Evolutionary conservation across 2,888 invertebrate genomes (phyloP).

Genomic region (Nomada fucata): DNA sequence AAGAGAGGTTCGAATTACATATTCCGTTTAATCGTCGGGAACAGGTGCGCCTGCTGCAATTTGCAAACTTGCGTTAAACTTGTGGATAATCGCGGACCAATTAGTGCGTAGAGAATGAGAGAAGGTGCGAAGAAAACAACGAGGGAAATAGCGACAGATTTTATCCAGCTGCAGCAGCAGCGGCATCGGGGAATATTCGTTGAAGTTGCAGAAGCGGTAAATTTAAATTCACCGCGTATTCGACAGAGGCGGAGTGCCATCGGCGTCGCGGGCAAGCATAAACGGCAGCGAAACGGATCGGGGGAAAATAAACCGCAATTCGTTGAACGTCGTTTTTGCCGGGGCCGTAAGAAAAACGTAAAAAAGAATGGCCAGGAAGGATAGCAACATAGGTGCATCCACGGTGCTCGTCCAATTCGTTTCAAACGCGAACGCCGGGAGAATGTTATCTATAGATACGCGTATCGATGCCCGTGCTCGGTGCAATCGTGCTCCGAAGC

Average conservation of each 20-base stretch:
- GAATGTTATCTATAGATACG: conserved; percentile 8
- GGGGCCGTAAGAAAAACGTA: conserved; percentile 15
- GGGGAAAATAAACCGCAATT: conserved; percentile 33
- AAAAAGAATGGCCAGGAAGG: conserved; percentile 3
- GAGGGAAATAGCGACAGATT: neutral
- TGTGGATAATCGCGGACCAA: conserved; percentile 16
- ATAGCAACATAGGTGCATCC: conserved; percentile 1
- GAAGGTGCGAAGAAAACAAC: neutral
- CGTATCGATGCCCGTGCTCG: conserved; percentile 23
- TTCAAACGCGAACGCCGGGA: conserved; percentile 29
- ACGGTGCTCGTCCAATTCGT: conserved; percentile 39
- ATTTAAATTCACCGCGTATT: conserved; percentile 34
- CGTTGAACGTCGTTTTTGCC: conserved; percentile 1
- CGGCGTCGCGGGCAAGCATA: conserved; percentile 10
- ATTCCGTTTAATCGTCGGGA: neutral
- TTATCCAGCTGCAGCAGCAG: neutral
- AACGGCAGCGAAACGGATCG: neutral
- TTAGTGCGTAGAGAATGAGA: neutral
- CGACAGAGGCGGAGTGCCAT: neutral
- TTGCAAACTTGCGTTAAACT: neutral
- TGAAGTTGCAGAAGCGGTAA: conserved; percentile 10
- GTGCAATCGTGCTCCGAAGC: neutral
- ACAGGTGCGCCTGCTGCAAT: neutral
- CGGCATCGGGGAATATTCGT: conserved; percentile 6
- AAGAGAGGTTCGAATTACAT: neutral